Evolutionary conservation across 92 coral and sea anemone genomes (phyloP), one percentile per base, ranked within the genome.

Genomic region (Umimayanthus kanabou): DNA sequence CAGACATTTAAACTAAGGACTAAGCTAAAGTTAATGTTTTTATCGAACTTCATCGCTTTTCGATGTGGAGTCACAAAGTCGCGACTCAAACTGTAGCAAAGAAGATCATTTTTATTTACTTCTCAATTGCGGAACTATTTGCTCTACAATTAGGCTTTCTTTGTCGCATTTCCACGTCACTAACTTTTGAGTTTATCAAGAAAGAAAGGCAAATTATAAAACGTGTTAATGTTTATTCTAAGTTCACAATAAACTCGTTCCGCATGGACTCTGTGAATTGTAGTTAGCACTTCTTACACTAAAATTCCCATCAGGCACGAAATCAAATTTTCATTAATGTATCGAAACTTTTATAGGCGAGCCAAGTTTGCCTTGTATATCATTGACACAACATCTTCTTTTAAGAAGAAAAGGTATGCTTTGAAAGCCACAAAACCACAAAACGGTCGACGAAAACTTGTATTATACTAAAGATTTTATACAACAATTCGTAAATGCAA

Each of bases 121-220:
- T 83, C 67, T 83, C 87, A 76, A 83, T 83, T 69, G 87, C 87
- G 87, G 87, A 83, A 83, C 87, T 83, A 83, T 83, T 83, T 83
- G 77, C 87, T 69, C 79, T 69, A 83, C 87, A 83, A 83, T 83
- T 83, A 83, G 78, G 77, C 87, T 70, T 83, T 83, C 87, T 83
- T 83, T 83, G 87, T 83, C 87, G 78, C 70, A 83, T 83, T 83
- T 83, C 87, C 87, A 83, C 87, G 87, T 83, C 87, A 83, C 87
- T 83, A 83, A 83, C 87, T 83, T 83, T 83, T 83, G 87, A 83
- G 47, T 69, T 70, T 69, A 83, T 83, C 87, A 83, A 83, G 87
- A 45, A 75, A 83, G 87, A 83, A 83, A 83, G 65, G 57, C 53
- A 83, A 83, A 83, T 83, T 83, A 83, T 71, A 83, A 83, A 83